Base-by-base conservation (phyloP, 2,113 vertebrate species). In the Stigmatopora nigra region DNA sequence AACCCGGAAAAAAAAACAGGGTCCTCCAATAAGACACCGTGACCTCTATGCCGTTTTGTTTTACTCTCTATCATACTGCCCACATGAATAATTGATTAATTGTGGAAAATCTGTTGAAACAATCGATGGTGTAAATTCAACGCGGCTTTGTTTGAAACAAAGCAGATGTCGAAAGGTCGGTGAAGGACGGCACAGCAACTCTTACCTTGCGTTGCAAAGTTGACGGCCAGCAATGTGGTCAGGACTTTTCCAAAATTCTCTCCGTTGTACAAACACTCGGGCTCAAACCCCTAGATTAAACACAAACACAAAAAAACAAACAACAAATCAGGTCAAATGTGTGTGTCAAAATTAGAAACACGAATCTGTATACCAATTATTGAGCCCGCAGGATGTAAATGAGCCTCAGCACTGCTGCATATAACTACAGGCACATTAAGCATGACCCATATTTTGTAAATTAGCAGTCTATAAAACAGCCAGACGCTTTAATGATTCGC, bases 201-300 rank as follows among this genome's bases (percentile, higher is more conserved):
- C 91, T 92, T 93, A 98, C 96, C 95, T 94, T 95, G 94, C 3
- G 93, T 95, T 51, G 93, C 93, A 83, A 94, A 94, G 89, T 92
- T 97, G 78, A 99, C 79, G 64, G 93, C 93, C 80, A 91, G 84
- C 78, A 97, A 89, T 3, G 94, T 94, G 62, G 81, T 91, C 81
- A 97, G 83, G 59, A 98, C 91, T 83, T 93, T 93, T 83, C 88
- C 84, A 85, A 98, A 97, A 73, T 93, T 93, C 78, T 91, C 91
- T n/a, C 94, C 94, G 5, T 88, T 86, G 85, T 95, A 96, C 67
- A 98, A 85, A 79, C 93, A 92, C 71, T 92, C 90, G 1, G 94
- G 92, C 76, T 98, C 94, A 90, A 99, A 98, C 13, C 92, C 91
- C 96, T 98, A 87, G 9, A 35, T 59, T 71, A 74, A 1, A 75